Evolutionary conservation across 2,888 invertebrate species (phyloP), one percentile per base, ranked within the genome.

Genomic region (Nemotelus nigrinus): DNA sequence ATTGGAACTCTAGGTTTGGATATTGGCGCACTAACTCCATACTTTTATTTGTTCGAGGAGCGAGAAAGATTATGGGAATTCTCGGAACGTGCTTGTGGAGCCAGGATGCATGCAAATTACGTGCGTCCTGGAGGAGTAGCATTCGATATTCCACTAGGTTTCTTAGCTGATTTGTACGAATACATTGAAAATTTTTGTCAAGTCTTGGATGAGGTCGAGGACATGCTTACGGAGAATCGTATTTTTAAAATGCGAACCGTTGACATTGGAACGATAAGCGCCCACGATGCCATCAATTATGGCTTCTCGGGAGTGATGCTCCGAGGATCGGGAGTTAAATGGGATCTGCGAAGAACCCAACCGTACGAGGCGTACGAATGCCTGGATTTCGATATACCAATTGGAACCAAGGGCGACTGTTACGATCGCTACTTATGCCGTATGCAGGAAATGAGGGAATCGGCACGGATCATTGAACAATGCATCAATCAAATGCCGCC

Each of bases 21-120:
- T 84, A 90, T 94, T 43, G 96, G 96, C 43, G 96, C 93, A 3
- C 92, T 97, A 81, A 95, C 96, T 1, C 96, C 96, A 0, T 92
- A 96, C 83, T 96, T 97, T 86, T 97, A 96, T 96, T 89, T 95
- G 84, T 96, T 95, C 85, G 96, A 96, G 86, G 96, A 95, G 86
- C 89, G 95, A 70, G 96, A 96, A 87, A 96, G 96, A 87, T 86
- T 96, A 80, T 92, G 93, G 87, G 96, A 97, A 85, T 90, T 95
- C 81, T 94, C 92, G 83, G 96, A 97, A 85, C 89, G 96, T 80
- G 92, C 92, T 1, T 93, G 92, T 64, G 96, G 97, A 0, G 93
- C 94, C 70, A 90, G 96, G 58, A 91, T 97, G 89, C 96, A 96
- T 85, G 92, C 93, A 68, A 92, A 91, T 3, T 97, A 96, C 84